Base-by-base conservation (phyloP, 2,113 vertebrate species). In the Trochalopteron elliotii region DNA sequence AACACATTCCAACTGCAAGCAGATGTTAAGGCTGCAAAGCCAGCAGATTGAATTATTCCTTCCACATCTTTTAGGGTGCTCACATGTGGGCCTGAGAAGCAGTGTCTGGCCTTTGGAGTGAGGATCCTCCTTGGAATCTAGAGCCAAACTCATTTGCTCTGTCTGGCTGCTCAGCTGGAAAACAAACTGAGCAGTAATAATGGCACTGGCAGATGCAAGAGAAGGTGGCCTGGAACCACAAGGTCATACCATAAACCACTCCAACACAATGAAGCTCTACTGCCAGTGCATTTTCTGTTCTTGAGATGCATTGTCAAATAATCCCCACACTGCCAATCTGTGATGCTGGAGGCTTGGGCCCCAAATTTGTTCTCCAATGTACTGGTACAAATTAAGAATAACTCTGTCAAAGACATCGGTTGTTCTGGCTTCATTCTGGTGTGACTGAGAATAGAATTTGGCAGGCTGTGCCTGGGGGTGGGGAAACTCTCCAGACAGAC, bases 361-460 rank as follows among this genome's bases (percentile, higher is more conserved):
- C 37, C 82, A 83, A 45, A 80, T 69, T 44, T 83, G 87, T 53
- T 91, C 72, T 82, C 37, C 11, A n/a, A 61, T 11, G 22, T 59
- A 39, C 63, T 74, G 85, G 55, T 93, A 74, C 80, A 71, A 91
- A 95, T 64, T 30, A 78, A 78, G 79, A 77, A 35, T 22, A 87
- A 86, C 82, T 71, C 42, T 56, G 53, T 30, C 89, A 84, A 79
- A 87, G 67, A n/a, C 67, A 65, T 15, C 65, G 83, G 69, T 82
- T 0, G 2, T 84, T 79, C 61, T 0, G 5, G 77, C 81, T 93
- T 87, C 70, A 50, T 77, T 96, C 47, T 76, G 87, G 82, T 72
- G 69, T 74, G 52, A 90, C 78, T 24, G 74, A 96, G 89, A 96
- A 94, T 20, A 93, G 94, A 91, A 68, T 90, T 91, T 95, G 91